Evolutionary conservation across 2,888 invertebrate genomes (phyloP), one percentile per base, ranked within the genome.

Genomic region (Coecobrya sp.): DNA sequence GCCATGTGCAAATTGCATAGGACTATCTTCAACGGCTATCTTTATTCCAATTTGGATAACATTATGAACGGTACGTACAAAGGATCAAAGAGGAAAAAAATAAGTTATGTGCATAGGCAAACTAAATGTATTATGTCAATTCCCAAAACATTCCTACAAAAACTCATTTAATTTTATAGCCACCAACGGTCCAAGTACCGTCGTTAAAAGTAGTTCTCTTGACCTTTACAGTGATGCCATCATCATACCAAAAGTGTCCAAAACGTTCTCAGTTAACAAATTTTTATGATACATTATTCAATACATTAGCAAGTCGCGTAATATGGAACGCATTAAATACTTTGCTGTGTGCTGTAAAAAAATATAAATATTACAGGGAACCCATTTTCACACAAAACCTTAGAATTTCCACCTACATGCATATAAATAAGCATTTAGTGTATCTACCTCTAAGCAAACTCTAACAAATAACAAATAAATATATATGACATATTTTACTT

Each of bases 301-400:
- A 52, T 36, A 36, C 1, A 11, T 49, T 11, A 19, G 59, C 59
- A 59, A 19, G 59, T 19, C 4, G 19, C 59, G 1, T 19, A 36
- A 4, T 36, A 36, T 7, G 2, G 2, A 36, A 36, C 36, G 36
- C 36, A 36, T 4, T 7, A 36, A 7, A 19, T 3, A 59, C 7
- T 59, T 59, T 1, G 59, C 19, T 70, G 1, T 13, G 68, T 68
- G 62, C 19, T 5, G 22, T 30, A 68, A 1, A 8, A 70, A 81
- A 55, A 81, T 16, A 11, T 0, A n/a, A 73, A 45, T 73, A 73
- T 81, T 81, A 55, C 52, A 55, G 55, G 52, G 52, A 25, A 22
- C n/a, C 1, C 52, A 81, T 52, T 52, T 81, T 27, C 55, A 13
- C 81, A 81, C 55, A 81, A 81, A 81, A 52, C 55, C 81, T 81